Evolutionary conservation across 2,113 vertebrate genomes (phyloP).

Genomic region (Heterotis niloticus): DNA sequence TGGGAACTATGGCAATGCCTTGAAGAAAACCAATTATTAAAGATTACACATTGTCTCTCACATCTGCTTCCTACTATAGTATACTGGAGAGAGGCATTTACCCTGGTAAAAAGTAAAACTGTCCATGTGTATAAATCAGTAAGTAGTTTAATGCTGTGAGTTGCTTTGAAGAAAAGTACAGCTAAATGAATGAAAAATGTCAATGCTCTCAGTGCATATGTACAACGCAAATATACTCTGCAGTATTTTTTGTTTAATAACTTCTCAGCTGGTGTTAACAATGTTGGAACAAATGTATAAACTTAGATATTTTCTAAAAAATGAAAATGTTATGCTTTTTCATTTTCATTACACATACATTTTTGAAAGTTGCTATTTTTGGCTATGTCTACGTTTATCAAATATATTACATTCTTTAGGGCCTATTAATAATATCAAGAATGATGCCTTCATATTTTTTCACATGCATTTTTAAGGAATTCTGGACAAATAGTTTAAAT

Average conservation of each 20-base stretch:
- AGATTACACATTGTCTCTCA: background rate
- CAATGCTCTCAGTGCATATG: background rate
- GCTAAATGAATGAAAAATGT: no score
- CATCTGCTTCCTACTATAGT: no score
- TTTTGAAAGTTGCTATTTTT: background rate
- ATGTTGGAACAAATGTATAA: no score
- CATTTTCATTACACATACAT: background rate
- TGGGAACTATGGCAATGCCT: background rate
- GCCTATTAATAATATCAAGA: background rate
- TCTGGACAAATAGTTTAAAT: background rate
- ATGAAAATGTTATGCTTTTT: background rate
- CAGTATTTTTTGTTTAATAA: background rate
- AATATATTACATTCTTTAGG: no score
- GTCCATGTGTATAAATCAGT: no score
- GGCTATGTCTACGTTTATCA: no score
- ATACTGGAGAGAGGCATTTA: no score
- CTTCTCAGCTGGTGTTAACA: background rate
- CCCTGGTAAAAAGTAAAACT: no score
- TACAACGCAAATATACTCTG: background rate
- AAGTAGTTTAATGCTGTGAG: no score
- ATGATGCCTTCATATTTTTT: background rate
- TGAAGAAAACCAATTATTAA: background rate
- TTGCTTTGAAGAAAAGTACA: no score
- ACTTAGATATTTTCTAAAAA: background rate
- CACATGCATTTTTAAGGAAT: no score